phyloP scores from a whole-genome alignment of 2,797 vertebrate species.

The Esox lucius region DNA sequence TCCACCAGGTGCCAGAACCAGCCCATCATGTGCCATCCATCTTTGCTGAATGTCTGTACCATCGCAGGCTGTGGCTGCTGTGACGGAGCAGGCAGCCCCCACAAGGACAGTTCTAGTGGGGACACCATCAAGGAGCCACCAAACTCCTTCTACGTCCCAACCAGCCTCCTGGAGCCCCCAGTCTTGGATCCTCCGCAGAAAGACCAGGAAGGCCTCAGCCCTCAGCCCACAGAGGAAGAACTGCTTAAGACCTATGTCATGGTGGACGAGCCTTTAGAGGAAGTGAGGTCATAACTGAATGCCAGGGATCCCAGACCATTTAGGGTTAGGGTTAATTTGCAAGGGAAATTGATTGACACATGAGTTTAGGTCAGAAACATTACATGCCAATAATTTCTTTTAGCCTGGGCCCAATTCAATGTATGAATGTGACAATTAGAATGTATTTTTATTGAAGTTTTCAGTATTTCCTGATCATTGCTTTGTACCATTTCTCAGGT shows the following conservation, averaged over 20 bases:
- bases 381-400: not conserved
- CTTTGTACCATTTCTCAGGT: not conserved
- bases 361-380: not conserved
- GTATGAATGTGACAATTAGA: constrained; percentile 17
- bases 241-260: constrained; percentile 42
- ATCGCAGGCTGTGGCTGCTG: constrained; percentile 29
- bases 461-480: constrained; percentile 1
- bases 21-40: constrained; percentile 37
- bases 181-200: constrained; percentile 10
- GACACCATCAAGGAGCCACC: constrained; percentile 63
- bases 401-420: not conserved
- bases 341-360: not conserved
- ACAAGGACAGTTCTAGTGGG: not conserved
- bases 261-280: constrained; percentile 15
- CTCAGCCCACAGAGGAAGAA: constrained; percentile 36
- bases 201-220: constrained; percentile 2
- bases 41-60: constrained; percentile 38
- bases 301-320: not conserved
- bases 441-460: not conserved
- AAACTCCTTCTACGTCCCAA: constrained; percentile 64
- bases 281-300: constrained; percentile 9
- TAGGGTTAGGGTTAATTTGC: too few species aligned
- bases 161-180: constrained; percentile 20
- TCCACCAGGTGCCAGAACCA: constrained; percentile 12
- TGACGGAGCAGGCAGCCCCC: constrained; percentile 17